These are phyloP conservation scores for Coregonus sp. DNA, from an alignment of 2,797 vertebrate genomes.

Conservation along the genomic window DNA sequence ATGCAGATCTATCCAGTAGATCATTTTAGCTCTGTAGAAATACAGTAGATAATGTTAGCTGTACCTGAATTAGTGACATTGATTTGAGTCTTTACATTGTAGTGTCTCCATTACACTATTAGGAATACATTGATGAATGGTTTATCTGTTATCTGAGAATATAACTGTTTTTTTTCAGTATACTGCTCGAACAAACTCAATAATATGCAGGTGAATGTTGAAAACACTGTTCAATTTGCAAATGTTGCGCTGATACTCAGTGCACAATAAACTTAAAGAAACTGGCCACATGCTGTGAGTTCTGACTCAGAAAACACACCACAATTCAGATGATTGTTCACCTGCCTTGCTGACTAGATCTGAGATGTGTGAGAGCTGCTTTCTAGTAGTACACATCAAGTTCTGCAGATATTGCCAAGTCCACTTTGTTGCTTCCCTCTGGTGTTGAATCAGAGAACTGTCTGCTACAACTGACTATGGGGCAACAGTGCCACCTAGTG, in stretches of 20 bases:
- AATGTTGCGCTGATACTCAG: too few species aligned
- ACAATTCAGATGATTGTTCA: not conserved
- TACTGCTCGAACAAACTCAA: not conserved
- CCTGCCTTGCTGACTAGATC: not conserved
- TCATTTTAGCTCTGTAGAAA: not conserved
- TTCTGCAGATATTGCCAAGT: constrained; percentile 4
- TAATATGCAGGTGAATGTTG: not conserved
- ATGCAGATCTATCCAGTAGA: not conserved
- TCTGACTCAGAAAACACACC: not conserved
- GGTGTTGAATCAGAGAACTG: not conserved
- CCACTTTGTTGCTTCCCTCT: not conserved
- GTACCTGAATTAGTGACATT: not conserved
- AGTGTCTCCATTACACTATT: too few species aligned
- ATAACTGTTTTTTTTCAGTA: not conserved
- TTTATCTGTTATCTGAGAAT: not conserved
- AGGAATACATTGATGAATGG: not conserved
- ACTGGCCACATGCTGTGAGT: not conserved
- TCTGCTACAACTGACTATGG: not conserved
- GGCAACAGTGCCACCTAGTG: constrained; percentile 28
- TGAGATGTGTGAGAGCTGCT: not conserved
- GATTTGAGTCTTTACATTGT: not conserved
- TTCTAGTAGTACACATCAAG: constrained; percentile 10
- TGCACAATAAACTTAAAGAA: not conserved
- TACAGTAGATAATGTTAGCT: not conserved
- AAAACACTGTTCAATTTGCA: not conserved